Evolutionary conservation across 2,113 vertebrate genomes (phyloP), one percentile per base, ranked within the genome.

Genomic region (Ceyx melanurus): DNA sequence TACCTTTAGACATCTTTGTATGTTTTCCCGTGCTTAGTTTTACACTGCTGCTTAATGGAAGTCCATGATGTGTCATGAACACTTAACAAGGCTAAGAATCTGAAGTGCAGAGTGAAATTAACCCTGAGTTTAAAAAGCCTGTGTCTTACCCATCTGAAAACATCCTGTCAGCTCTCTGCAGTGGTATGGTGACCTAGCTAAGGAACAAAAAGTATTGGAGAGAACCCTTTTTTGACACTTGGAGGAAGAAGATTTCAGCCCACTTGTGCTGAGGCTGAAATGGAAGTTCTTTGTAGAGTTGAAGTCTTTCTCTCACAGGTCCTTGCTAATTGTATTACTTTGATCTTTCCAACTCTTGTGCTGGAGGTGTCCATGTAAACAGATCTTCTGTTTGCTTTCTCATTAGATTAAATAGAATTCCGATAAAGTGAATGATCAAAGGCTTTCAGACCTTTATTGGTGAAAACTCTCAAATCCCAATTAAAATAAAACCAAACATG

Each of bases 1-100:
- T 93, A 96, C 91, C 92, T 94, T 95, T 95, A 95, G 94, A 76
- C 92, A 96, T 94, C 91, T 95, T 91, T 96, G 94, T 95, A 95
- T 96, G 94, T 94, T 92, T 94, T 95, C n/a, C 67, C 61, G 84
- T 91, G 93, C 94, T 93, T 89, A 96, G 89, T 94, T 93, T 88
- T 83, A 93, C 75, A 35, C 91, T 94, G 91, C 75, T 82, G 6
- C 85, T 71, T 84, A 68, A 89, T 86, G 82, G 65, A 92, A 92
- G 87, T 87, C 78, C 75, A 15, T 45, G 56, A 71, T 82, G 19
- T 91, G 91, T 95, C 82, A 60, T 28, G 84, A 89, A 93, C 82
- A 85, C 54, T 82, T 77, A 16, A 70, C 33, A 80, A 86, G 89
- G 70, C 84, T 84, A 29, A 90, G 88, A 91, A 57, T 56, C 35